Percentiles rank a stretch among this genome's conserved stretches.
Conservation (phyloP, 2,797 vertebrate genomes). For the Argyrosomus regius region DNA sequence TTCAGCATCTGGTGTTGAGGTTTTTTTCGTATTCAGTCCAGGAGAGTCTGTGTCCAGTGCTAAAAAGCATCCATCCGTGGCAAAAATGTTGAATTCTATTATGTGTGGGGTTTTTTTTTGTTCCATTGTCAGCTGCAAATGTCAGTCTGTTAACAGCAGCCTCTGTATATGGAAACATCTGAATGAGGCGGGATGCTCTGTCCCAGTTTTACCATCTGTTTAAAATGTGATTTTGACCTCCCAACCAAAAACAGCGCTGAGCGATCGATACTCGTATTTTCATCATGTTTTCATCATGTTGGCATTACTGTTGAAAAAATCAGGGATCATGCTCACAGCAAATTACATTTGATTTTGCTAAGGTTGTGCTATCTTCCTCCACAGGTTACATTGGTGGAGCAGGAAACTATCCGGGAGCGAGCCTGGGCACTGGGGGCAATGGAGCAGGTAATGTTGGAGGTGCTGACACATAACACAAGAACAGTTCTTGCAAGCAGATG, state of each 20-base stretch:
- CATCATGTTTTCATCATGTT: not conserved
- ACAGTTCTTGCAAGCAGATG: not conserved
- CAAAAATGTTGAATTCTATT: conserved; percentile 39
- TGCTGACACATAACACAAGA: not conserved
- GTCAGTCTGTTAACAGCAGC: conserved; percentile 15
- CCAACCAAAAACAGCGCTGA: not conserved
- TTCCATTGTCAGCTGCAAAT: conserved; percentile 25
- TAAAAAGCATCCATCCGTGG: conserved; percentile 37
- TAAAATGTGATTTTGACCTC: not conserved
- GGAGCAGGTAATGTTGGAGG: conserved; percentile 76
- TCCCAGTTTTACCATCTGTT: conserved; percentile 10
- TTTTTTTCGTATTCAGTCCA: conserved; percentile 55
- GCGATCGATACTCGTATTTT: not conserved
- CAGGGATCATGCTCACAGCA: not conserved
- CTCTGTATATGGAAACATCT: conserved; percentile 26
- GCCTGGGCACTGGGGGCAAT: conserved; percentile 71
- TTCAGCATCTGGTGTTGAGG: conserved; percentile 45
- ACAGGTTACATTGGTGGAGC: conserved; percentile 79
- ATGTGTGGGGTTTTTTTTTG: conserved; percentile 15
- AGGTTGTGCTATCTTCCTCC: conserved; percentile 43
- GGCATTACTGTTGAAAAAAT: not conserved
- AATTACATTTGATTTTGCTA: conserved; percentile 9
- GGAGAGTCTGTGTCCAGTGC: conserved; percentile 31
- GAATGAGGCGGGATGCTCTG: not conserved
- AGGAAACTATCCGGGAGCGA: conserved; percentile 76